Conservation (phyloP, 2,888 invertebrate species). For the Synanthedon myopaeformis region DNA sequence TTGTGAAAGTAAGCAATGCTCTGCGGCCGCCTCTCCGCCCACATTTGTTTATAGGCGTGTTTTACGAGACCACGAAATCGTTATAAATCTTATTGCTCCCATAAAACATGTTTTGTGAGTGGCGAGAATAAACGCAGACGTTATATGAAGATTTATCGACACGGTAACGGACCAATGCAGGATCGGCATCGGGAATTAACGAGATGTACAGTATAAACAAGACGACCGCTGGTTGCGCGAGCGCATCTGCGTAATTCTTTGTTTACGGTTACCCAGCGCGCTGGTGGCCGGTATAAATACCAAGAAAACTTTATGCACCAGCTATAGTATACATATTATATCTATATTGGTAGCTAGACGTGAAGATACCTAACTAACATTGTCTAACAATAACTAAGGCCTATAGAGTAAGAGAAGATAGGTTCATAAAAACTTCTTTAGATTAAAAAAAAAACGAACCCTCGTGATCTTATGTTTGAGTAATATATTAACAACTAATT, state of each 20-base stretch:
- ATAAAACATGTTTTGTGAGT: not conserved
- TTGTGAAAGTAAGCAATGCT: no score
- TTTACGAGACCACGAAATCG: not conserved
- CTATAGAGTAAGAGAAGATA: no score
- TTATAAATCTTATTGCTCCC: not conserved
- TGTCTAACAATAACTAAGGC: no score
- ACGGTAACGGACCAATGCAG: slow-evolving; percentile 27
- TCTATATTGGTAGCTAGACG: no score
- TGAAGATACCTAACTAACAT: no score
- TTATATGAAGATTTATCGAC: not conserved
- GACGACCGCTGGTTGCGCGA: slow-evolving; percentile 9
- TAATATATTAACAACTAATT: no score
- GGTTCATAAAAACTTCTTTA: no score
- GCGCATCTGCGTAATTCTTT: slow-evolving; percentile 13
- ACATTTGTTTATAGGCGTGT: not conserved
- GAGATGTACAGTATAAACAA: slow-evolving; percentile 20
- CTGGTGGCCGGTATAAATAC: no score
- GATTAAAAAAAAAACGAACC: no score
- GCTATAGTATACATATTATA: no score
- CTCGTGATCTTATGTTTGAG: no score
- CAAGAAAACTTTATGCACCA: no score
- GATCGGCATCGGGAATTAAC: slow-evolving; percentile 23
- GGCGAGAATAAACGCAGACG: not conserved
- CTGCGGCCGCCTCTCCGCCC: not conserved
- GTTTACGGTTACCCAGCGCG: not conserved